phyloP scores from a whole-genome alignment of 2,888 invertebrate species.

The Drosophila colorata region DNA sequence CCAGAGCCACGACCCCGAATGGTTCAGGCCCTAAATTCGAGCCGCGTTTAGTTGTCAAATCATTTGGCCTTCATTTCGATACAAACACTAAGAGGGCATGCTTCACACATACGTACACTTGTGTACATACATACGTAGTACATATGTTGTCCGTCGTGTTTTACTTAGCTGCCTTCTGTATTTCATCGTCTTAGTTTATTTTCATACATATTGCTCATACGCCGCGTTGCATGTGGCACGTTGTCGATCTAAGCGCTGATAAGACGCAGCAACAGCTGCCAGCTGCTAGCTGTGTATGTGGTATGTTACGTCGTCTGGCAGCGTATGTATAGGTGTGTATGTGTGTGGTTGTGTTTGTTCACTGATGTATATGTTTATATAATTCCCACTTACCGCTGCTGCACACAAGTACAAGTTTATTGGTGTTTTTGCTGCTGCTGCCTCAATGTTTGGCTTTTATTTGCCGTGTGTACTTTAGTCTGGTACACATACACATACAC shows the following conservation, averaged over 20 bases:
- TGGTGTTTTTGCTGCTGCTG: slow-evolving; percentile 40
- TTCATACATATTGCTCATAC: slow-evolving; percentile 52
- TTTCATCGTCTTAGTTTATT: slow-evolving; percentile 10
- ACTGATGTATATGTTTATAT: slow-evolving; percentile 64
- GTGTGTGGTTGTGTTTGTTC: slow-evolving; percentile 34
- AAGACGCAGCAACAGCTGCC: slow-evolving; percentile 71
- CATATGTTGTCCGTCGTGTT: slow-evolving; percentile 25
- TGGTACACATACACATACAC: slow-evolving; percentile 1
- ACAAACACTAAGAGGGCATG: slow-evolving; percentile 8
- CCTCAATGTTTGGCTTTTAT: slow-evolving; percentile 72
- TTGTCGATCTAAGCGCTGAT: slow-evolving; percentile 66
- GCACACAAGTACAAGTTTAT: slow-evolving; percentile 64
- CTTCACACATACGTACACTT: neutral
- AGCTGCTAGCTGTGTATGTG: slow-evolving; percentile 27
- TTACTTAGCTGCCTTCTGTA: slow-evolving; percentile 5
- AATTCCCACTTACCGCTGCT: slow-evolving; percentile 71
- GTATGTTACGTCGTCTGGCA: slow-evolving; percentile 4
- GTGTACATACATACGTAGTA: neutral
- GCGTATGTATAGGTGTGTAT: slow-evolving; percentile 3
- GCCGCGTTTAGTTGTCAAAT: slow-evolving; percentile 9
- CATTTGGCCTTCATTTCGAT: slow-evolving; percentile 18
- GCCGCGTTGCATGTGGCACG: slow-evolving; percentile 51
- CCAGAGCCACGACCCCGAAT: neutral
- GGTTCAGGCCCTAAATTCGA: neutral
- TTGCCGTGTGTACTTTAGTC: slow-evolving; percentile 53